Percentiles rank a stretch among this genome's conserved stretches.
These are phyloP conservation scores for Pseudococcus viburni DNA, from an alignment of 2,888 invertebrate species.

Conservation along the genomic window DNA sequence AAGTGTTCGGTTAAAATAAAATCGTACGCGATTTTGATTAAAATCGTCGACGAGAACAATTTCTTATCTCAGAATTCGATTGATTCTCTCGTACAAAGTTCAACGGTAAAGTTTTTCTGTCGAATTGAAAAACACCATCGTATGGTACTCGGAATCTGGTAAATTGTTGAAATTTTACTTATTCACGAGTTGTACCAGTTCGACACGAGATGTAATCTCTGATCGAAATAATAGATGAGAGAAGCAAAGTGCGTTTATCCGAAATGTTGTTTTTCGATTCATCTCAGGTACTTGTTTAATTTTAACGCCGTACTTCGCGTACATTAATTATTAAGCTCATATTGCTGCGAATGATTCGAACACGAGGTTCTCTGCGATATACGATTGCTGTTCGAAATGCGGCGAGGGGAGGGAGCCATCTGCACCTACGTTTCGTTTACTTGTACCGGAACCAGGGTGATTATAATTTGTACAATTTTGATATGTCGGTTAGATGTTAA, in stretches of 20 bases:
- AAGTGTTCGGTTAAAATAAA: too few relatives aligned
- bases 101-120: too few relatives aligned
- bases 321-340: slow-evolving; percentile 9
- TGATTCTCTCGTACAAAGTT: too few relatives aligned
- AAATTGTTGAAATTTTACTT: background rate
- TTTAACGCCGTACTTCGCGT: background rate
- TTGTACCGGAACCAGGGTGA: background rate
- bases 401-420: background rate
- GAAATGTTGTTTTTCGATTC: slow-evolving; percentile 24
- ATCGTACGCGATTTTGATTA: too few relatives aligned
- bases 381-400: background rate
- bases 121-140: too few relatives aligned
- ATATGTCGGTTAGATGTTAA: slow-evolving; percentile 7
- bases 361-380: background rate
- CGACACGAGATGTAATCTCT: slow-evolving; percentile 17
- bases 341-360: slow-evolving; percentile 16
- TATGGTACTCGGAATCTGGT: background rate
- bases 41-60: too few relatives aligned
- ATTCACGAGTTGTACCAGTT: background rate
- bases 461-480: slow-evolving; percentile 28
- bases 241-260: background rate
- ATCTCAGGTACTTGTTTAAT: slow-evolving; percentile 30
- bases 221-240: slow-evolving; percentile 23
- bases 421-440: background rate
- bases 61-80: too few relatives aligned